phyloP scores from a whole-genome alignment of 30 jellyfish, hydroid and myxozoan genomes.

The Pelagia noctiluca region DNA sequence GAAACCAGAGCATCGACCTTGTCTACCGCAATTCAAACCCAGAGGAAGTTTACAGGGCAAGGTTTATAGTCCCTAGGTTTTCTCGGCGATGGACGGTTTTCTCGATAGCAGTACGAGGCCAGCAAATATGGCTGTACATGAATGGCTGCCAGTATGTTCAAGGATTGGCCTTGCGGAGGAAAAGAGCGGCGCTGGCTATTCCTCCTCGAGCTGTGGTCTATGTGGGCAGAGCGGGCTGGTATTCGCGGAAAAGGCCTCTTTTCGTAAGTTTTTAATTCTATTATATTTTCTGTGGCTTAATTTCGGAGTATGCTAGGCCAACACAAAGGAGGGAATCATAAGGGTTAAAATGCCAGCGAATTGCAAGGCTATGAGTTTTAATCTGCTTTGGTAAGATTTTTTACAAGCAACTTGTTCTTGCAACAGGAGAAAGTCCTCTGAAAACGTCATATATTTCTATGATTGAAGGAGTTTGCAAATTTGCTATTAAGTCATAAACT shows the following conservation, averaged over 20 bases:
- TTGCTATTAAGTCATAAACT: too few species aligned
- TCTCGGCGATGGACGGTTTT: constrained; percentile 83
- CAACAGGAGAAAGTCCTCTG: too few species aligned
- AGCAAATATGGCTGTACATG: constrained; percentile 58
- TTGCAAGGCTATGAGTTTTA: too few species aligned
- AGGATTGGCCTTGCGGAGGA: constrained; percentile 30
- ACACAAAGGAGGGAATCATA: too few species aligned
- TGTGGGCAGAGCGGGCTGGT: constrained; percentile 96
- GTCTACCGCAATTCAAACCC: constrained; percentile 62
- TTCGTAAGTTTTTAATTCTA: constrained; percentile 66
- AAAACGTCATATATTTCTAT: too few species aligned
- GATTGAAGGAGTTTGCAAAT: too few species aligned
- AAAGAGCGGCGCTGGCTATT: constrained; percentile 45
- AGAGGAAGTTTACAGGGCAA: constrained; percentile 31
- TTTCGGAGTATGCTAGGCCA: not conserved
- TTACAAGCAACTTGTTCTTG: too few species aligned
- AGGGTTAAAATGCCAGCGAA: too few species aligned
- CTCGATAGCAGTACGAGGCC: constrained; percentile 67
- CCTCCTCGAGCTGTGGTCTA: constrained; percentile 79
- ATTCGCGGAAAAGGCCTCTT: constrained; percentile 66
- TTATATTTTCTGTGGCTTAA: not conserved
- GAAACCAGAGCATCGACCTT: constrained; percentile 63
- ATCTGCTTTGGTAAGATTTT: too few species aligned
- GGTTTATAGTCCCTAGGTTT: constrained; percentile 69
- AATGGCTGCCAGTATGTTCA: constrained; percentile 75